Evolutionary conservation across 2,888 invertebrate genomes (phyloP).

Genomic region (Papilio protenor): DNA sequence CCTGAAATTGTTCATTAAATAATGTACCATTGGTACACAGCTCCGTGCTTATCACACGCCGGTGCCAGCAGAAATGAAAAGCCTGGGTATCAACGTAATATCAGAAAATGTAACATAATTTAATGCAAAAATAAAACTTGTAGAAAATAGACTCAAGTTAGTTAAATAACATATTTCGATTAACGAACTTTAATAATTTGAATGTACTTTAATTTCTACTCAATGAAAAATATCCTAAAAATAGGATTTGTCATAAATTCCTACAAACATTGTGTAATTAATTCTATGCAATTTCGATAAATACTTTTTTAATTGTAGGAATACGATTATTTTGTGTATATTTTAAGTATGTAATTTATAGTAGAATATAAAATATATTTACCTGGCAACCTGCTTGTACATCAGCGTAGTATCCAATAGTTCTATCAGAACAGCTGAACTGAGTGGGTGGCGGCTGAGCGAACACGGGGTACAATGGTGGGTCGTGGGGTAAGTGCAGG

Average conservation of each 20-base stretch:
- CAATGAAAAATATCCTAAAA: background rate
- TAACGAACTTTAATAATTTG: background rate
- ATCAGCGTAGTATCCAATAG: slow-evolving; percentile 79
- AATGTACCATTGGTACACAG: slow-evolving; percentile 87
- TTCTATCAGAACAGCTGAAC: slow-evolving; percentile 72
- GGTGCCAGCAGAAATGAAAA: slow-evolving; percentile 86
- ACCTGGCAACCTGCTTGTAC: slow-evolving; percentile 81
- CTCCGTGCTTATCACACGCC: slow-evolving; percentile 82
- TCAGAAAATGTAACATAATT: background rate
- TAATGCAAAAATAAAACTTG: background rate
- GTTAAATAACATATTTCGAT: background rate
- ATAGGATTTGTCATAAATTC: background rate
- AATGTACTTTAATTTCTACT: background rate
- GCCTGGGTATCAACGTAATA: slow-evolving; percentile 71
- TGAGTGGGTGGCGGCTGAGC: slow-evolving; percentile 67
- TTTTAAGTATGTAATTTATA: background rate
- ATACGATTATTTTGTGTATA: background rate
- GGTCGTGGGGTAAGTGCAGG: slow-evolving; percentile 83
- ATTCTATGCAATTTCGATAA: background rate
- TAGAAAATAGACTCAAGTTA: background rate
- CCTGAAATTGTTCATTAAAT: slow-evolving; percentile 87
- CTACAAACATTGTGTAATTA: no score
- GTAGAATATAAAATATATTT: slow-evolving; percentile 20
- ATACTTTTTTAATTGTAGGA: background rate
- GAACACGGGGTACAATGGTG: slow-evolving; percentile 83